Evolutionary conservation across 2,113 vertebrate genomes (phyloP).

Genomic region (Puma concolor): DNA sequence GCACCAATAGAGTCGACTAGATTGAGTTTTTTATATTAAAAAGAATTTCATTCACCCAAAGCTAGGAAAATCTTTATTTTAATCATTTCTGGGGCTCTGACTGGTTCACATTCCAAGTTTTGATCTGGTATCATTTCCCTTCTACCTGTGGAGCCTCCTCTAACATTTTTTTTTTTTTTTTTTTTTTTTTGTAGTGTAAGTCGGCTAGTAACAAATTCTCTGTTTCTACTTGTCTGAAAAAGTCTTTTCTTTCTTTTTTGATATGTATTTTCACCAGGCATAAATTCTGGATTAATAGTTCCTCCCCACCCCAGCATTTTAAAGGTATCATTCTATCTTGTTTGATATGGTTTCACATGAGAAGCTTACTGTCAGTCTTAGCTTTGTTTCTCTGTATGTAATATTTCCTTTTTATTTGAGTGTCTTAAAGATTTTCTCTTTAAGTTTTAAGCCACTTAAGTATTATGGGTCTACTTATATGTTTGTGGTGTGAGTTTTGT

Average conservation of each 20-base stretch:
- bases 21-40: not conserved
- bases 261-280: not conserved
- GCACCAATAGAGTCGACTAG: no score
- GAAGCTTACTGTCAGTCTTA: not conserved
- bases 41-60: not conserved
- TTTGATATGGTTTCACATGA: not conserved
- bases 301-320: not conserved
- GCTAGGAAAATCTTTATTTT: not conserved
- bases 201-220: not conserved
- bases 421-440: not conserved
- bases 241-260: not conserved
- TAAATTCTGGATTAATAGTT: not conserved
- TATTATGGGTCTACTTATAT: not conserved
- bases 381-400: not conserved
- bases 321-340: not conserved
- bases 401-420: not conserved
- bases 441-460: not conserved
- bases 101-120: not conserved
- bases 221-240: not conserved
- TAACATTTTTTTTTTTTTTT: not conserved
- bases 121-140: not conserved
- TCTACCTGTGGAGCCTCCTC: not conserved
- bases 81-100: not conserved
- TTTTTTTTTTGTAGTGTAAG: not conserved
- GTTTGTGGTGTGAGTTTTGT: not conserved